Conservation (phyloP, 2,113 vertebrate genomes). For the Camelus bactrianus region DNA sequence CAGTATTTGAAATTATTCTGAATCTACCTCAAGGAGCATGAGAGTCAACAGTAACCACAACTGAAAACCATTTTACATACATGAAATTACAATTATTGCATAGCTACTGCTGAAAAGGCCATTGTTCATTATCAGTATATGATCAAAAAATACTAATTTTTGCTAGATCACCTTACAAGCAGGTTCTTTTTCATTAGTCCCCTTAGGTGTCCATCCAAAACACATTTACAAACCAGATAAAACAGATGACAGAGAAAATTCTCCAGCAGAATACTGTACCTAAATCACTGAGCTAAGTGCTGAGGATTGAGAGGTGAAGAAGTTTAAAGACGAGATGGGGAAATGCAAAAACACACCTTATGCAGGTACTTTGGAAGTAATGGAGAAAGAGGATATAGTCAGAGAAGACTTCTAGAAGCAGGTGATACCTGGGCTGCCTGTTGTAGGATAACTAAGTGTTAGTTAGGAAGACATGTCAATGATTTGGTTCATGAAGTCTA, state of each 20-base stretch:
- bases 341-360: background rate
- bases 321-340: background rate
- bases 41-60: background rate
- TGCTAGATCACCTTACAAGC: background rate
- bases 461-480: background rate
- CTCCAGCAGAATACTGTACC: background rate
- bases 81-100: background rate
- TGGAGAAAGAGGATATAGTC: background rate
- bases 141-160: background rate
- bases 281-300: background rate
- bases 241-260: constrained; percentile 28
- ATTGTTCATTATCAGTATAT: background rate
- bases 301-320: background rate
- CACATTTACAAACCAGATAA: constrained; percentile 4
- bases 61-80: background rate
- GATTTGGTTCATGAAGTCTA: background rate
- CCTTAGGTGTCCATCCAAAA: background rate
- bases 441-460: background rate
- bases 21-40: background rate
- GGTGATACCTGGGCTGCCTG: background rate
- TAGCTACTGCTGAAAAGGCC: background rate
- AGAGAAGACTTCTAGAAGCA: background rate
- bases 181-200: background rate
- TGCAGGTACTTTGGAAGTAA: background rate
- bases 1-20: constrained; percentile 1